Evolutionary conservation across 1,140 invertebrate genomes (phyloP).

Genomic region (Philopotamus ludificatus): DNA sequence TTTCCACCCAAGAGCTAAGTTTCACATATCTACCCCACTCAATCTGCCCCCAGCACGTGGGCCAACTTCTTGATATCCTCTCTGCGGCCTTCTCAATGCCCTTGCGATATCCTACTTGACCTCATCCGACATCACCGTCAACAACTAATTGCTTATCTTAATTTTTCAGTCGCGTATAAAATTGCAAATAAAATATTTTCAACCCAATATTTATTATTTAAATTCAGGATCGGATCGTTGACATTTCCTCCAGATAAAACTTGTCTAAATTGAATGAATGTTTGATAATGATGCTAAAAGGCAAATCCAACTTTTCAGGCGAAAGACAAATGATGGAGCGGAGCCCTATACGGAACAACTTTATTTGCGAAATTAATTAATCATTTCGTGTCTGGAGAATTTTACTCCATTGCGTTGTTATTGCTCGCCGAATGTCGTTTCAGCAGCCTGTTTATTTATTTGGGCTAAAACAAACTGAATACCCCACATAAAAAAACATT

Average conservation of each 20-base stretch:
- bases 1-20: background rate
- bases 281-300: constrained; percentile 20
- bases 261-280: constrained; percentile 7
- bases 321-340: constrained; percentile 22
- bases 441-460: constrained; percentile 17
- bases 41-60: background rate
- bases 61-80: constrained; percentile 13
- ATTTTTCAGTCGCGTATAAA: background rate
- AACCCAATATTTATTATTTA: background rate
- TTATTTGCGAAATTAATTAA: constrained; percentile 27
- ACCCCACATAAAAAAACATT: too few relatives aligned
- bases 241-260: constrained; percentile 6
- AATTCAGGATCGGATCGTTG: background rate
- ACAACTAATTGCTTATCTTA: constrained; percentile 17
- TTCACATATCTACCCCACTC: background rate
- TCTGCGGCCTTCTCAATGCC: constrained; percentile 11
- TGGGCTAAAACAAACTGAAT: constrained; percentile 14
- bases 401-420: constrained; percentile 9
- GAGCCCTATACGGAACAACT: constrained; percentile 5
- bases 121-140: background rate
- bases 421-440: constrained; percentile 1
- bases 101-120: constrained; percentile 9
- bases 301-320: constrained; percentile 18
- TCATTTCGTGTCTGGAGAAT: constrained; percentile 10
- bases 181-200: background rate